Conservation (phyloP, 2,797 vertebrate species). For the Prunella strophiata region DNA sequence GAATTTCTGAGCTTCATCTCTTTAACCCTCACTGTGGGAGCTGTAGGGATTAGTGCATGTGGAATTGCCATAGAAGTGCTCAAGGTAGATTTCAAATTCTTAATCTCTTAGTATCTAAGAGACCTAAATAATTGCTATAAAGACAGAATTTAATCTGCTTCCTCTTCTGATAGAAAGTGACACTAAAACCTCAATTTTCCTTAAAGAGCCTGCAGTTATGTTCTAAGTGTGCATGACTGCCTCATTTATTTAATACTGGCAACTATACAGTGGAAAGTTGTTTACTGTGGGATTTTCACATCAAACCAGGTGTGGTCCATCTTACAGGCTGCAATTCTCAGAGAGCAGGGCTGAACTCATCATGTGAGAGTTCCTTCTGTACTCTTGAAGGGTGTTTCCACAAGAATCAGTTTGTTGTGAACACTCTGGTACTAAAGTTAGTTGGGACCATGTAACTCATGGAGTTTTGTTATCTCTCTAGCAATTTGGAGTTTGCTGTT, state of each 20-base stretch:
- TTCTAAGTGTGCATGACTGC: background rate
- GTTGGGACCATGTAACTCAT: fast-evolving
- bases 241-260: background rate
- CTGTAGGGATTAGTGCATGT: background rate
- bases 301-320: background rate
- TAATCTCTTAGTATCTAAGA: background rate
- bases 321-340: background rate
- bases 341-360: background rate
- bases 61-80: background rate
- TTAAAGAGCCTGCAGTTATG: background rate
- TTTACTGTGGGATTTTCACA: background rate
- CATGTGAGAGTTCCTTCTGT: background rate
- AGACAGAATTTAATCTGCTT: background rate
- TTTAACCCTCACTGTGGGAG: background rate
- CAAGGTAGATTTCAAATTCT: background rate
- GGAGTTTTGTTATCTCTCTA: background rate
- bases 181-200: background rate
- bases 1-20: background rate
- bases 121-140: background rate
- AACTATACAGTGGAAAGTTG: background rate
- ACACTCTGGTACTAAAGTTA: background rate
- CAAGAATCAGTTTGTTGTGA: background rate
- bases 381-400: background rate
- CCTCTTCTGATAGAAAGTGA: background rate
- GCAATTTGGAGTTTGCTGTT: background rate